Conservation (phyloP, 2,113 vertebrate genomes). For the Paedocypris sp. region DNA sequence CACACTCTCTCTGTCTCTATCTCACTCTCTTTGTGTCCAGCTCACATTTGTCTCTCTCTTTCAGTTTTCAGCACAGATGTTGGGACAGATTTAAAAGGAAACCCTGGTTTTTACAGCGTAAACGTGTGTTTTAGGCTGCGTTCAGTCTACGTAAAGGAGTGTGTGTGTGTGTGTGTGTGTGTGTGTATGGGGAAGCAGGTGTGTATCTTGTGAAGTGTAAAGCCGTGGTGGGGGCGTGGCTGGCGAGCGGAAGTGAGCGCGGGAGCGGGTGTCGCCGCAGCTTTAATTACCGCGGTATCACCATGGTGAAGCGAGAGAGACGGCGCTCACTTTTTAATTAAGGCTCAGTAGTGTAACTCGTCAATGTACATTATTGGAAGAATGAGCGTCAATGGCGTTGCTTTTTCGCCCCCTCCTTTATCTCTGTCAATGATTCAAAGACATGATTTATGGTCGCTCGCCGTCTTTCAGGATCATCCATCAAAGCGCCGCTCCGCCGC, state of each 20-base stretch:
- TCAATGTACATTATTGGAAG: conserved; percentile 99
- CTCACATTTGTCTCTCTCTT: no score
- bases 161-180: no score
- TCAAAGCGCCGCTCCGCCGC: conserved; percentile 89
- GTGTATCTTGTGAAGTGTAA: conserved; percentile 11
- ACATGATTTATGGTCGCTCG: conserved; percentile 99
- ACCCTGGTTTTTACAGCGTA: no score
- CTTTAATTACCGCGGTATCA: conserved; percentile 70
- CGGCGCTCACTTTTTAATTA: conserved; percentile 91
- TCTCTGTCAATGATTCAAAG: conserved; percentile 99
- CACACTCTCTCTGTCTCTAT: no score
- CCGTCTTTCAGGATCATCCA: conserved; percentile 99
- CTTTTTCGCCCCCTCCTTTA: conserved; percentile 97
- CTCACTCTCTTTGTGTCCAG: no score
- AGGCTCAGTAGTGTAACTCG: conserved; percentile 98
- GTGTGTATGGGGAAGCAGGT: conserved; percentile 23
- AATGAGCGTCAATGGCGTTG: conserved; percentile 98
- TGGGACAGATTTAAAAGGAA: no score
- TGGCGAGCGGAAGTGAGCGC: conserved; percentile 50
- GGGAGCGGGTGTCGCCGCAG: conserved; percentile 52
- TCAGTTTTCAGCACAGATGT: no score
- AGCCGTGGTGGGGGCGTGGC: conserved; percentile 38
- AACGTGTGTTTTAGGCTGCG: no score
- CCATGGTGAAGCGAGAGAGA: conserved; percentile 38
- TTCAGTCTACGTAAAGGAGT: no score